Evolutionary conservation across 2,113 vertebrate genomes (phyloP).

Genomic region (Daubentonia madagascariensis): DNA sequence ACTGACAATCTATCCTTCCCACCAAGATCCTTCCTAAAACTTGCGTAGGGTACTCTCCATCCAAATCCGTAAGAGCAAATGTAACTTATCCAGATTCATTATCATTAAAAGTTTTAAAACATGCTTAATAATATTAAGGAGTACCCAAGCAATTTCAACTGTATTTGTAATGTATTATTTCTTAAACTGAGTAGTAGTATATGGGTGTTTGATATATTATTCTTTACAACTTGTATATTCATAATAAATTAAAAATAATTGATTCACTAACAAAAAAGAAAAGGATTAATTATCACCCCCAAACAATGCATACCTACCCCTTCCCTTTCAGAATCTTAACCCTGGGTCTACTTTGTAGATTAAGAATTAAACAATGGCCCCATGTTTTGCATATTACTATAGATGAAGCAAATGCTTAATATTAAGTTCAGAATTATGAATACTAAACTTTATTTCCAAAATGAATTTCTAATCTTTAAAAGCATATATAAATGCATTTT

Average conservation of each 20-base stretch:
- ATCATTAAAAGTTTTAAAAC: background rate
- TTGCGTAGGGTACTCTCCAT: background rate
- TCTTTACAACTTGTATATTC: background rate
- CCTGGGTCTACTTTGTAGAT: background rate
- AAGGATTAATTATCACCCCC: background rate
- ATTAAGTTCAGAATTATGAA: background rate
- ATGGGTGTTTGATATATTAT: background rate
- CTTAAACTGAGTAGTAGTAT: background rate
- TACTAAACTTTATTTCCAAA: background rate
- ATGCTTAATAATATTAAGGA: background rate
- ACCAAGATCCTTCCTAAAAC: background rate
- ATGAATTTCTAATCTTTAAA: slow-evolving; percentile 15
- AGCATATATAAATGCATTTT: background rate
- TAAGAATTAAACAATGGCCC: background rate
- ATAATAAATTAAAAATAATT: background rate
- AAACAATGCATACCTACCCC: background rate
- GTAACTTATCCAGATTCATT: background rate
- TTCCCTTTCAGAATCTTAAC: background rate
- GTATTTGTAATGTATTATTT: slow-evolving; percentile 3
- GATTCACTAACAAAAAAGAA: background rate
- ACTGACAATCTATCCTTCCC: background rate
- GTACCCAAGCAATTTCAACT: background rate
- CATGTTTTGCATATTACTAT: background rate
- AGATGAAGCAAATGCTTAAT: background rate
- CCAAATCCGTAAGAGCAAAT: background rate